phyloP scores from a whole-genome alignment of 2,797 vertebrate species.

The Ctenochaetus hawaiiensis region DNA sequence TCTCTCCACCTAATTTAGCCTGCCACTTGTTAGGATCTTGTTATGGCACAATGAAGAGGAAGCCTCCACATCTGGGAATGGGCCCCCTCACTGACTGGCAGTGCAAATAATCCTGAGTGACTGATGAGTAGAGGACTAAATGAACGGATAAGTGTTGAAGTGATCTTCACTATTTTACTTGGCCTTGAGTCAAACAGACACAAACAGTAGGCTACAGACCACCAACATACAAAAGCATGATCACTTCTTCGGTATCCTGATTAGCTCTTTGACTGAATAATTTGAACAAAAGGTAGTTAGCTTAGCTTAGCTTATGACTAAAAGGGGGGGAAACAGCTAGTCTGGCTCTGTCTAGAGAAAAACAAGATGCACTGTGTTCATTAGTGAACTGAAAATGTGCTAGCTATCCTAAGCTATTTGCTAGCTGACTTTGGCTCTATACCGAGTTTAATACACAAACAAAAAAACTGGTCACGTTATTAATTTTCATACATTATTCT shows the following conservation, averaged over 20 bases:
- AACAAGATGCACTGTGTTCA: not conserved
- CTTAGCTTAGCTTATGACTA: not conserved
- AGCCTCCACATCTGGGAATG: constrained; percentile 53
- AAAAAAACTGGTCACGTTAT: not conserved
- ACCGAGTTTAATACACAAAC: not conserved
- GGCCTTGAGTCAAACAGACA: constrained; percentile 30
- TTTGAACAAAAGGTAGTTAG: not conserved
- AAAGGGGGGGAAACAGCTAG: too few relatives aligned
- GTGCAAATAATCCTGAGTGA: constrained; percentile 72
- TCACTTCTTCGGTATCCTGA: not conserved
- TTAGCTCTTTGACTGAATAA: too few relatives aligned
- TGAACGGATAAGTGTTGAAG: constrained; percentile 62
- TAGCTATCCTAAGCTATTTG: not conserved
- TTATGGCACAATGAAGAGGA: constrained; percentile 64
- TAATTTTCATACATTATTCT: not conserved
- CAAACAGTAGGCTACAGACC: constrained; percentile 6
- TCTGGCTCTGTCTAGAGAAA: too few relatives aligned
- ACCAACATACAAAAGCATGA: not conserved
- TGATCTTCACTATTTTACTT: constrained; percentile 57
- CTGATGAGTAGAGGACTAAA: constrained; percentile 66
- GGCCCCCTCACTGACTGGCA: constrained; percentile 58
- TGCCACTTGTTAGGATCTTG: constrained; percentile 72
- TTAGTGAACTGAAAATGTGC: not conserved
- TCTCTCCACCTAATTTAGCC: constrained; percentile 68
- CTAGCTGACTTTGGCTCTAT: not conserved